Percentiles rank a stretch among this genome's conserved stretches.
These are phyloP conservation scores for Nymphalis io DNA, from an alignment of 1,140 invertebrate species.

Conservation along the genomic window DNA sequence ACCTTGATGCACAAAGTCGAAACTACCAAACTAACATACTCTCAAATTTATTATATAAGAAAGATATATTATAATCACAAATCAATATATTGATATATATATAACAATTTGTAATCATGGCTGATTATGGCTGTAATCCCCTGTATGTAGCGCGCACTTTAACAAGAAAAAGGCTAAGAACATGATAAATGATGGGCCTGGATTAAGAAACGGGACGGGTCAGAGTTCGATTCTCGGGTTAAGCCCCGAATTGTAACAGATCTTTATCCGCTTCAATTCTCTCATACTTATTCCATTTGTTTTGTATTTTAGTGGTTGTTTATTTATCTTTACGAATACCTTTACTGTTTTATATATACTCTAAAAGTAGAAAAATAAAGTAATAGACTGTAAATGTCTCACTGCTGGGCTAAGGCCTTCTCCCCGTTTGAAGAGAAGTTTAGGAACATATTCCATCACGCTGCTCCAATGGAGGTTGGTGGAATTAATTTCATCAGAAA, in stretches of 20 bases:
- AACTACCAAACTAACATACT: no score
- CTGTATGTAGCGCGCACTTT: background rate
- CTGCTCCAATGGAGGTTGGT: no score
- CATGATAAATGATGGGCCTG: slow-evolving; percentile 33
- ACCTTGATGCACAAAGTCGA: no score
- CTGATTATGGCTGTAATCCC: background rate
- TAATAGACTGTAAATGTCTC: no score
- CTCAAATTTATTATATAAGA: no score
- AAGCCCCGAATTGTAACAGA: slow-evolving; percentile 35
- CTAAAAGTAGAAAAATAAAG: background rate
- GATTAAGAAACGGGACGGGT: slow-evolving; percentile 33
- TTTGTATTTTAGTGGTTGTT: background rate
- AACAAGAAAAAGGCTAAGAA: slow-evolving; percentile 8
- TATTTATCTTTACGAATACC: background rate
- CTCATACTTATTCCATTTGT: slow-evolving; percentile 13
- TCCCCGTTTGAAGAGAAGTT: no score
- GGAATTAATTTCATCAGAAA: no score
- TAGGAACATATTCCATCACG: no score
- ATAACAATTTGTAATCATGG: no score
- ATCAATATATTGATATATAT: no score
- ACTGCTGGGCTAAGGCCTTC: no score
- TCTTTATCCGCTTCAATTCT: slow-evolving; percentile 29
- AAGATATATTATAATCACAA: no score
- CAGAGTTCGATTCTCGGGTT: slow-evolving; percentile 38
- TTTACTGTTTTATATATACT: background rate